Conservation (phyloP, 2,797 vertebrate genomes). For the Phaenicophaeus curvirostris region DNA sequence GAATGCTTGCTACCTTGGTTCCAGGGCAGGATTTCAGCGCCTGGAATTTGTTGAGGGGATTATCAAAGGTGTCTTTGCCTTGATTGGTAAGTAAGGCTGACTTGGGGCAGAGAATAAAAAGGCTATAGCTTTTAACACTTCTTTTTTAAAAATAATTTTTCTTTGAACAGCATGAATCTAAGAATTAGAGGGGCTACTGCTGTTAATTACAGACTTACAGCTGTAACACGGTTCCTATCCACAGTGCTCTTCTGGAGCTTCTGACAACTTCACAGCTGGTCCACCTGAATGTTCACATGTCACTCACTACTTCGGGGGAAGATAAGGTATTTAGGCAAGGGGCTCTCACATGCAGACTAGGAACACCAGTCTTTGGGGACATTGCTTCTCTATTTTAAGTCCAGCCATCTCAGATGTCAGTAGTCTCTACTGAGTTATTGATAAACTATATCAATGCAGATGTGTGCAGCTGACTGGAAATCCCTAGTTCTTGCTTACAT, state of each 20-base stretch:
- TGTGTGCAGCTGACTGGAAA: not conserved
- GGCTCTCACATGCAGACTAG: not conserved
- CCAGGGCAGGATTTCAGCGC: constrained; percentile 83
- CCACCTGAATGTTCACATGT: not conserved
- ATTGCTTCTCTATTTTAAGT: not conserved
- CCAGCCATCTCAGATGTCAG: not conserved
- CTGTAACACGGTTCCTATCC: not conserved
- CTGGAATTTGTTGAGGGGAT: constrained; percentile 88
- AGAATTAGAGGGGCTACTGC: not conserved
- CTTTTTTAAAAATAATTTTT: not conserved
- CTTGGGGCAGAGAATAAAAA: not conserved
- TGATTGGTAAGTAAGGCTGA: constrained; percentile 82
- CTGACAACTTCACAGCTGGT: not conserved
- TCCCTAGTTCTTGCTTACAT: not conserved
- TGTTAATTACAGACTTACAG: not conserved
- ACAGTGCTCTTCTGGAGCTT: not conserved
- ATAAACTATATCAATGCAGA: not conserved
- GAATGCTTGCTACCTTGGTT: constrained; percentile 80
- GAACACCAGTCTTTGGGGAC: not conserved
- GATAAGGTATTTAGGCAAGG: not conserved
- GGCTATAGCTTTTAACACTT: not conserved
- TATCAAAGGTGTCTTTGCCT: constrained; percentile 79
- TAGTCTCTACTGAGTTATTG: not conserved
- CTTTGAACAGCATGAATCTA: not conserved
- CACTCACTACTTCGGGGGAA: not conserved